Base-by-base conservation (phyloP, 2,113 vertebrate species). In the western clawed frog (Xenopus tropicalis) region DNA sequence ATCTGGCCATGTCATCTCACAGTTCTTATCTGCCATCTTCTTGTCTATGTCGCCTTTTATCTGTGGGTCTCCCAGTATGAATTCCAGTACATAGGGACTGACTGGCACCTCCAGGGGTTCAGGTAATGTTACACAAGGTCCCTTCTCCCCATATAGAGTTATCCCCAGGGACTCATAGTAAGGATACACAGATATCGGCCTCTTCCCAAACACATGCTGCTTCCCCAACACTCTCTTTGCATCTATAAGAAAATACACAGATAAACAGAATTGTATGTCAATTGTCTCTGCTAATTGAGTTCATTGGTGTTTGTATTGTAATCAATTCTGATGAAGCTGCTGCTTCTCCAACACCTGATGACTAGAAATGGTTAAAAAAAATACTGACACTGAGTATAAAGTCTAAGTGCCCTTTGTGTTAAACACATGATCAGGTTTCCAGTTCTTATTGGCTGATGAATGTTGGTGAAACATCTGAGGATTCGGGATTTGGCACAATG, bases 71-170 rank as follows among this genome's bases (percentile, higher is more conserved):
- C 10, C 71, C 61, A 81, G 72, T 3, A 98, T 83, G 69, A 93
- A 96, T 22, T n/a, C 79, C 80, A 86, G 90, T 64, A 96, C 21
- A 52, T 82, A 72, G 0, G 1, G 63, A 63, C 90, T 87, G 66
- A 93, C 44, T 3, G 81, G 74, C 68, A 91, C 21, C 46, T 61
- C 84, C 43, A 93, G 37, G 4, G 88, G 78, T 61, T 90, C 86
- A 14, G 93, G 96, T 42, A 90, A 86, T 79, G 86, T 93, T 54
- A 91, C 71, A 24, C 79, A 51, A 1, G 91, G 94, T 58, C 87
- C 88, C 24, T 94, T 88, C 78, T 91, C 89, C 6, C 94, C 95
- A 63, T 96, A 97, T 0, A 97, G 82, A 14, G 92, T 91, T 24
- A 81, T 79, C 73, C 85, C 90, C 86, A 96, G 78, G 0, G 88